Evolutionary conservation across 2,113 vertebrate species (phyloP), one percentile per base, ranked within the genome.

Genomic region (Chelonoidis abingdonii): DNA sequence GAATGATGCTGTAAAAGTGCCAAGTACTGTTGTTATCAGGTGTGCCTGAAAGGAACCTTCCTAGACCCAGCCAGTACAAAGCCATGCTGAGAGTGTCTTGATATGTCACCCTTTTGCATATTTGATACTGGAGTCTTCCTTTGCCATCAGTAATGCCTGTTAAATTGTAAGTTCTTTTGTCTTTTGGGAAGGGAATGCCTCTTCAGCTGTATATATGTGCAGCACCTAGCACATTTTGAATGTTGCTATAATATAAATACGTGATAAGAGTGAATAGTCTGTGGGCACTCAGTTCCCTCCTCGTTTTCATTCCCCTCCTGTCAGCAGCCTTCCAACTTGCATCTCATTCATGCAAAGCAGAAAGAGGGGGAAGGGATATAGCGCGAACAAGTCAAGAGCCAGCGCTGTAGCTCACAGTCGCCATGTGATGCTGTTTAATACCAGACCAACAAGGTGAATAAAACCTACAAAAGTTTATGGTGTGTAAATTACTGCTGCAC

Each of bases 401-500:
- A 8, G 89, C 75, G 88, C 93, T 27, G 4, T 2, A 65, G 57
- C 91, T 94, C 85, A 86, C 89, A 21, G 41, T 94, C 54, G 14
- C 94, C 79, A 84, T 19, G 31, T 62, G 53, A 93, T 89, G 95
- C 95, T 97, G 97, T 96, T 98, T 95, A 97, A 94, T 95, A 96
- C 94, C 95, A 96, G 97, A 89, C 92, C 97, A 97, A 96, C 86
- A 96, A 98, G 97, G 98, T 98, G 98, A 98, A 95, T 95, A 97
- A 97, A 98, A 98, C 97, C 96, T 97, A 98, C 98, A 97, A 97
- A 98, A 97, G 95, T 98, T 98, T 98, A 98, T 80, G 95, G 97
- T 52, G 97, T 98, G 98, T 97, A 98, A 98, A 97, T 98, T 98
- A 97, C 84, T 62, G 83, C 94, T 94, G 95, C 82, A 94, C 93